Evolutionary conservation across 2,113 vertebrate species (phyloP).

Genomic region (Gallinago media): DNA sequence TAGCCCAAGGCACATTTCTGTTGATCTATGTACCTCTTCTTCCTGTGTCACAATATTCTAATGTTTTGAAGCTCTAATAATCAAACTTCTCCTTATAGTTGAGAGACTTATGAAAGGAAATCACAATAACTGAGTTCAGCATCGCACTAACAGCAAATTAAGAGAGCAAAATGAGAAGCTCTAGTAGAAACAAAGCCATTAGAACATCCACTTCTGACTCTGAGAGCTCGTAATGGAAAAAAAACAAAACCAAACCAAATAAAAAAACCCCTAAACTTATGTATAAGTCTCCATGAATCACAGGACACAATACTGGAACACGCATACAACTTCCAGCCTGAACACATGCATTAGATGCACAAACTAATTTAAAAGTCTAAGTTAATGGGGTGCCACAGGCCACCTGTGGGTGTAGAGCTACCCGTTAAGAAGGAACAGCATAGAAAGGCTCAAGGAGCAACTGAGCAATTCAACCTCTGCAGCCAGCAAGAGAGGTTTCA

Average conservation of each 20-base stretch:
- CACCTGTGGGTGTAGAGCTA: rapidly evolving
- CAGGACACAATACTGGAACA: neutral
- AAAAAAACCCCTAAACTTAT: neutral
- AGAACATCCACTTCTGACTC: neutral
- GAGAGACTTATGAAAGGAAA: neutral
- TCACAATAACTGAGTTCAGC: neutral
- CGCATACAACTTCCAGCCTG: neutral
- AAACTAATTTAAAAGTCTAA: neutral
- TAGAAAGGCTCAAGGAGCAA: neutral
- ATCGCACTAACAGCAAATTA: neutral
- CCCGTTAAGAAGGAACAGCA: neutral
- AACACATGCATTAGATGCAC: neutral
- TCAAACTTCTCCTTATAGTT: neutral
- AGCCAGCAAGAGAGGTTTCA: neutral
- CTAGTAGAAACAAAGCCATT: neutral
- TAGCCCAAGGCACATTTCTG: neutral
- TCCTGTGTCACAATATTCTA: neutral
- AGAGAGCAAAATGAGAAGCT: neutral
- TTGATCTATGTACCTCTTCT: neutral
- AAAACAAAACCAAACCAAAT: too few species aligned
- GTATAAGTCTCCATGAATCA: neutral
- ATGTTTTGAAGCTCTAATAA: rapidly evolving
- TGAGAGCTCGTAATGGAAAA: neutral
- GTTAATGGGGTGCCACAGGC: neutral
- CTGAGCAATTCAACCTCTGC: neutral